Evolutionary conservation across 2,113 vertebrate species (phyloP).

Genomic region (Lutjanus erythropterus): DNA sequence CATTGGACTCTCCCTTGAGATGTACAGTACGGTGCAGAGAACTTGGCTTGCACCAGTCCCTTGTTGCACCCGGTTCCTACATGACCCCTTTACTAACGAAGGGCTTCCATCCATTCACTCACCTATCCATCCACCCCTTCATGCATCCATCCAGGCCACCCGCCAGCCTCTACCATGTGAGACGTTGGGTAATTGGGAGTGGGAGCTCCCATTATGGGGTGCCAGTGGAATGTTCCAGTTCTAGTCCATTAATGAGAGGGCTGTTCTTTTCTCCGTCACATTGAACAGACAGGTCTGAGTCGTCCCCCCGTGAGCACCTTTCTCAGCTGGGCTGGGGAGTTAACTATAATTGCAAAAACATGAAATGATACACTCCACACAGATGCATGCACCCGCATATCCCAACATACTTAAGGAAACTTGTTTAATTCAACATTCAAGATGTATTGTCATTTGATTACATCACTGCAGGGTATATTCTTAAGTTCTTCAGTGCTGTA

Average conservation of each 20-base stretch:
- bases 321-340: conserved; percentile 35
- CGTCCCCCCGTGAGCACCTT: conserved; percentile 28
- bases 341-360: conserved; percentile 44
- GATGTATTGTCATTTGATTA: conserved; percentile 29
- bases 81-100: conserved; percentile 47
- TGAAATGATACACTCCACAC: conserved; percentile 27
- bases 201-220: conserved; percentile 76
- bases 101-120: conserved; percentile 63
- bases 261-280: conserved; percentile 55
- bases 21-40: conserved; percentile 16
- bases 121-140: conserved; percentile 56
- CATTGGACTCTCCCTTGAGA: conserved; percentile 36
- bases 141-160: conserved; percentile 63
- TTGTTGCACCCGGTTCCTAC: conserved; percentile 39
- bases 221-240: conserved; percentile 72
- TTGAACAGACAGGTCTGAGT: conserved; percentile 54
- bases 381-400: conserved; percentile 25
- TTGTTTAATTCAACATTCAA: conserved; percentile 4
- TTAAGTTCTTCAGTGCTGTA: not conserved
- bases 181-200: conserved; percentile 70
- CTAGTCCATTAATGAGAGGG: conserved; percentile 65
- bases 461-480: conserved; percentile 15
- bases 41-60: conserved; percentile 36
- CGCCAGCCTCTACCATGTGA: conserved; percentile 54
- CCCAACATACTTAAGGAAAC: conserved; percentile 2